Conservation (phyloP, 2,888 invertebrate species). For the Drosophila aldrichi region DNA sequence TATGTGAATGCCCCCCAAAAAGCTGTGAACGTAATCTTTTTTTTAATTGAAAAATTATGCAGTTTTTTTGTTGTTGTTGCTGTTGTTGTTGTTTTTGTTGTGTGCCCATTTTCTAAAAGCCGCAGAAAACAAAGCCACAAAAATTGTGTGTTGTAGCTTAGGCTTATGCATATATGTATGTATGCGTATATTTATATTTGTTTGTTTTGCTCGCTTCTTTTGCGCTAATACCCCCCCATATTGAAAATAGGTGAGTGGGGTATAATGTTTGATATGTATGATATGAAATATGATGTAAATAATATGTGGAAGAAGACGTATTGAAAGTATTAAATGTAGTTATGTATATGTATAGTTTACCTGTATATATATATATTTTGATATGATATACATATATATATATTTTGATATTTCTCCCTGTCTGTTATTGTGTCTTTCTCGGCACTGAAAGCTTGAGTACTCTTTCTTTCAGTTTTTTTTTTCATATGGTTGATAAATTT, state of each 20-base stretch:
- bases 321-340: too few species aligned
- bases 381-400: too few species aligned
- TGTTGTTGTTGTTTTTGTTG: background rate
- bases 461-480: too few species aligned
- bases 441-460: too few species aligned
- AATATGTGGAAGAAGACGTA: too few species aligned
- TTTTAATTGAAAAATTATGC: slow-evolving; percentile 48
- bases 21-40: slow-evolving; percentile 18
- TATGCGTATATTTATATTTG: slow-evolving; percentile 20
- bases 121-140: slow-evolving; percentile 23
- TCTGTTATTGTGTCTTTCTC: too few species aligned
- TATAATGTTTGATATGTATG: background rate
- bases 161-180: slow-evolving; percentile 32
- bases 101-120: slow-evolving; percentile 15
- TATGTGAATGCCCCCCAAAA: background rate
- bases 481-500: too few species aligned
- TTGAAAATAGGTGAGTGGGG: background rate
- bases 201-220: slow-evolving; percentile 18
- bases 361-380: too few species aligned
- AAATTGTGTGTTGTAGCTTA: slow-evolving; percentile 20
- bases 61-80: slow-evolving; percentile 22
- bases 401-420: too few species aligned
- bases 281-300: too few species aligned
- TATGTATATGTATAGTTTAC: too few species aligned
- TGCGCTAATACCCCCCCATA: background rate